These are phyloP conservation scores for Chymomyza amoena DNA, from an alignment of 2,888 invertebrate species.

Conservation along the genomic window DNA sequence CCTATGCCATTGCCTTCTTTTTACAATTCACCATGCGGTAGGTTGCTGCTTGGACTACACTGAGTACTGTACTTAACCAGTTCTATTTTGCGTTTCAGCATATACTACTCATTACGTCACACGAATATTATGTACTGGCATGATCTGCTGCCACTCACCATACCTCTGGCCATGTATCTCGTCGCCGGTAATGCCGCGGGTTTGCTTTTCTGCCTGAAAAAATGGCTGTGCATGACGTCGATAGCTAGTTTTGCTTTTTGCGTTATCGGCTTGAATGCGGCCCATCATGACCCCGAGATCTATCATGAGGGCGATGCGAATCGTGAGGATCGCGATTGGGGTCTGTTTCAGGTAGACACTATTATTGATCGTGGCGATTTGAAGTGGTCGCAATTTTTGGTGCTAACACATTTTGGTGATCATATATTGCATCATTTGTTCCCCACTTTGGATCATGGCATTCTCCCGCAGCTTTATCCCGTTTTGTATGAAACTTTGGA, in stretches of 20 bases:
- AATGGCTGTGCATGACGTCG: slow-evolving; percentile 81
- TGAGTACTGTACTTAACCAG: not conserved
- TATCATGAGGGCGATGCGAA: slow-evolving; percentile 88
- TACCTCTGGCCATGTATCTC: slow-evolving; percentile 79
- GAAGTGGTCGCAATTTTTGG: slow-evolving; percentile 83
- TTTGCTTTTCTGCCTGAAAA: slow-evolving; percentile 60
- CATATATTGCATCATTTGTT: slow-evolving; percentile 90
- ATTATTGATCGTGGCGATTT: slow-evolving; percentile 85
- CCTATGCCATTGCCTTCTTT: slow-evolving; percentile 69
- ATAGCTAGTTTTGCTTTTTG: slow-evolving; percentile 82
- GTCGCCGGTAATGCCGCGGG: slow-evolving; percentile 68
- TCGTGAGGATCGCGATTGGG: slow-evolving; percentile 84
- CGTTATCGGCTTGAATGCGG: slow-evolving; percentile 85
- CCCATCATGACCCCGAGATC: slow-evolving; percentile 89
- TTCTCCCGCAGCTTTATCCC: slow-evolving; percentile 84
- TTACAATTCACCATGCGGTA: slow-evolving; percentile 73
- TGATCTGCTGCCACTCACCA: slow-evolving; percentile 78
- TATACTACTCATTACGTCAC: slow-evolving; percentile 64
- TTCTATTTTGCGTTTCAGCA: slow-evolving; percentile 47
- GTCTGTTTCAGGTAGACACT: slow-evolving; percentile 86
- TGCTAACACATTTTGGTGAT: slow-evolving; percentile 87
- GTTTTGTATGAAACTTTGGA: slow-evolving; percentile 78
- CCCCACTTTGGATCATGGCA: slow-evolving; percentile 88
- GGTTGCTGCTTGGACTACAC: slow-evolving; percentile 13
- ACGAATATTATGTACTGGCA: slow-evolving; percentile 75